These are phyloP conservation scores for Nipponacmea schrenckii DNA, from an alignment of 2,888 invertebrate species.

Conservation along the genomic window DNA sequence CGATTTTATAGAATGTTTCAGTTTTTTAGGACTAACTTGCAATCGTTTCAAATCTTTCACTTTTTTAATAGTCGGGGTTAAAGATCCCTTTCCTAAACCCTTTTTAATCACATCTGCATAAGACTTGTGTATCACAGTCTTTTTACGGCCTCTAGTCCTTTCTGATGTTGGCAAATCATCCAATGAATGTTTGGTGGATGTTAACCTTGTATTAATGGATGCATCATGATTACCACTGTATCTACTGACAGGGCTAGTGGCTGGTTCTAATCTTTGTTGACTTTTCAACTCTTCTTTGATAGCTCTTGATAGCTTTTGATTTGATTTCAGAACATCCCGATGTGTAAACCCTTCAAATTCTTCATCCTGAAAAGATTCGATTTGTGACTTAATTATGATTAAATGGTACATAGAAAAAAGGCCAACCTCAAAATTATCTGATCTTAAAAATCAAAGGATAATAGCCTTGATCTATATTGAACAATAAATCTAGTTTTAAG, in stretches of 20 bases:
- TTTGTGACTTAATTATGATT: too few relatives aligned
- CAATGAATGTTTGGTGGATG: slow-evolving; percentile 27
- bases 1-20: slow-evolving; percentile 6
- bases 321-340: slow-evolving; percentile 43
- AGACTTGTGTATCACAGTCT: slow-evolving; percentile 37
- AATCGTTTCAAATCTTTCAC: slow-evolving; percentile 26
- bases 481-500: too few relatives aligned
- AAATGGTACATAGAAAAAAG: too few relatives aligned
- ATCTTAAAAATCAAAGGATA: too few relatives aligned
- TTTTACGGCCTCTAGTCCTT: slow-evolving; percentile 35
- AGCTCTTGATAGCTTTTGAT: slow-evolving; percentile 9
- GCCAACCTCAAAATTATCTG: too few relatives aligned
- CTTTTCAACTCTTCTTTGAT: slow-evolving; percentile 36
- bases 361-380: slow-evolving; percentile 45
- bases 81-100: slow-evolving; percentile 36
- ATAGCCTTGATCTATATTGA: too few relatives aligned
- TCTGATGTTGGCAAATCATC: slow-evolving; percentile 34
- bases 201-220: slow-evolving; percentile 26
- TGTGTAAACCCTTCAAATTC: slow-evolving; percentile 60
- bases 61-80: slow-evolving; percentile 31
- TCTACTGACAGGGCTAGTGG: neutral
- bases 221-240: neutral
- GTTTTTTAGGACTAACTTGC: slow-evolving; percentile 16
- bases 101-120: slow-evolving; percentile 36
- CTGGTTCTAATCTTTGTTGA: slow-evolving; percentile 27